Evolutionary conservation across 1,140 invertebrate species (phyloP).

Genomic region (Bursaphelenchus mucronatus): DNA sequence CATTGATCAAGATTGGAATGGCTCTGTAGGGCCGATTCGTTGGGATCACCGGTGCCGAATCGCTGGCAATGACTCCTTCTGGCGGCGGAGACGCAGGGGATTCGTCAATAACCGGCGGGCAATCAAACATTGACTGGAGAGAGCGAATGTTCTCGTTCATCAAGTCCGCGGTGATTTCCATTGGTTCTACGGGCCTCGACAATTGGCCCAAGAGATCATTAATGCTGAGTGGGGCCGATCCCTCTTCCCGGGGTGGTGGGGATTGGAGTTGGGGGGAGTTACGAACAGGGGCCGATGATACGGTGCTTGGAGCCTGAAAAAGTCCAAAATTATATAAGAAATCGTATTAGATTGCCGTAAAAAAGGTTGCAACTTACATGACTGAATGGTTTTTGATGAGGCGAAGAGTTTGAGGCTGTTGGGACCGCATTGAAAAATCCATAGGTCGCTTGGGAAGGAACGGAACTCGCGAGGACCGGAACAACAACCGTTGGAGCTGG

Average conservation of each 20-base stretch:
- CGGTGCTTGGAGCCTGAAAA: background rate
- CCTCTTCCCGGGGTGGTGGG: background rate
- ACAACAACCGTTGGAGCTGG: background rate
- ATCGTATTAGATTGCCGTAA: background rate
- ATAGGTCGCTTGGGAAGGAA: background rate
- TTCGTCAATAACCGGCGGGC: constrained; percentile 8
- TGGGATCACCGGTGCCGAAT: constrained; percentile 19
- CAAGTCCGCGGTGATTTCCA: background rate
- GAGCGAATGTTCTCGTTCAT: constrained; percentile 10
- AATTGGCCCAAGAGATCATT: constrained; percentile 9
- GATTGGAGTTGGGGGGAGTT: background rate
- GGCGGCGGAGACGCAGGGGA: constrained; percentile 9
- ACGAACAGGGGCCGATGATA: background rate
- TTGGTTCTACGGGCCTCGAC: background rate
- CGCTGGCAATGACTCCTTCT: constrained; percentile 8
- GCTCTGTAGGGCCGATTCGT: constrained; percentile 2
- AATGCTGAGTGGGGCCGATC: background rate
- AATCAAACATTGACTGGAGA: constrained; percentile 15
- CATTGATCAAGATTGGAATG: constrained; percentile 8
- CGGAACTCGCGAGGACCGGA: background rate
- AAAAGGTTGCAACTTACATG: background rate
- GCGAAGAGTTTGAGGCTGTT: too few species aligned
- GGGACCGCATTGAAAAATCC: constrained; percentile 19
- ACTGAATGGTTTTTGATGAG: background rate
- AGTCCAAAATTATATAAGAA: background rate